Base-by-base conservation (phyloP, 2,113 vertebrate genomes). In the Rhinopithecus roxellana region DNA sequence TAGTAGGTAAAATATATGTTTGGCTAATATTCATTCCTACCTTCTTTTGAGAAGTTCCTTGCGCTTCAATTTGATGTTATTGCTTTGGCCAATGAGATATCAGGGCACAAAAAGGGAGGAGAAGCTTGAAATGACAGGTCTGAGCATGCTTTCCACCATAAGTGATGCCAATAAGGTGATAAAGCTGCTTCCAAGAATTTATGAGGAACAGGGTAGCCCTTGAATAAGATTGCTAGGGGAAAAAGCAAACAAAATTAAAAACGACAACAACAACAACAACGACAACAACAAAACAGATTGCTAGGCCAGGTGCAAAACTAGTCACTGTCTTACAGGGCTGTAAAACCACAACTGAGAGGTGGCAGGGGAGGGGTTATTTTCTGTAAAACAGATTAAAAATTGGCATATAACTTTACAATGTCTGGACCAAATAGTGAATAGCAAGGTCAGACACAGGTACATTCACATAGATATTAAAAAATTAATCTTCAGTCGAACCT, bases 401-500 rank as follows among this genome's bases (percentile, higher is more conserved):
- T 64, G 85, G 38, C 48, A 40, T 22, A 14, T 8, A 92, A 94
- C 43, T 97, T 87, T 75, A 80, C n/a, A 94, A 43, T 75, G 14
- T 32, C 40, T 94, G 35, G 77, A 45, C 43, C 57, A 77, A 85
- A 50, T 67, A 40, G 50, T 80, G 84, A 97, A 86, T 13, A 80
- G 64, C 72, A 93, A 96, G 72, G 70, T 87, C 87, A 97, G 92
- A 88, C 32, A 72, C 43, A 94, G 43, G 38, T 38, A 61, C 64
- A 57, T 59, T 87, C 70, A 74, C 38, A 12, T 55, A 92, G 55
- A 81, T 48, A 64, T 14, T 30, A 64, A 64, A 30, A 30, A 80
- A 86, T 84, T 70, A 75, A 83, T 59, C 61, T 13, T 59, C 77
- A 17, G 7, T 32, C 38, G 52, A 77, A 48, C 32, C 35, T 61